These are phyloP conservation scores for Diprion similis DNA, from an alignment of 1,140 invertebrate genomes.

Conservation along the genomic window DNA sequence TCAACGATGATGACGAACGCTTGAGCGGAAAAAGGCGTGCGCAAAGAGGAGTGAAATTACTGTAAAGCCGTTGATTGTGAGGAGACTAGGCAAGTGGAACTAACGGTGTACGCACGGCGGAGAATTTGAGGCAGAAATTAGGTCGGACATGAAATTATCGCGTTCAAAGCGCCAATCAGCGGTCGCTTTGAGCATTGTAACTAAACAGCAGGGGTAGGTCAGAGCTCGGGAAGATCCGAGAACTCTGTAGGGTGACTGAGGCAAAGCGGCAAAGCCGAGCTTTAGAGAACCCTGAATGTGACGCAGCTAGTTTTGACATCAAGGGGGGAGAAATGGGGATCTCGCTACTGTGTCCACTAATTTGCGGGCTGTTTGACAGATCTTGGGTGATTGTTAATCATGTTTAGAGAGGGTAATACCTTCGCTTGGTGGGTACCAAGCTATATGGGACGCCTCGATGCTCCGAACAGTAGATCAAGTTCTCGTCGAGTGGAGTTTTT, in stretches of 20 bases:
- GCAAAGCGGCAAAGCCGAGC: background rate
- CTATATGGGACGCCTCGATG: too few species aligned
- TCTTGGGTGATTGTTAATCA: slow-evolving; percentile 55
- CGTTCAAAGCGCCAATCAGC: slow-evolving; percentile 1
- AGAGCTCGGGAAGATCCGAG: background rate
- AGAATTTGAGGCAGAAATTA: background rate
- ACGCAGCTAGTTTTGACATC: background rate
- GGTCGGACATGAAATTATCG: background rate
- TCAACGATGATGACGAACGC: too few species aligned
- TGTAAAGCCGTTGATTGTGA: too few species aligned
- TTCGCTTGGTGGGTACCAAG: too few species aligned
- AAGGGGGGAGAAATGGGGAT: background rate
- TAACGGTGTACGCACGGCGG: too few species aligned
- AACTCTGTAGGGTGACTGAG: too few species aligned
- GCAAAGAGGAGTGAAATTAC: too few species aligned
- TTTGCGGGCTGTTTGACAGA: slow-evolving; percentile 53
- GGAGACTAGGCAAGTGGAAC: too few species aligned
- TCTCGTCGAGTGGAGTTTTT: too few species aligned
- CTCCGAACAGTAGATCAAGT: too few species aligned
- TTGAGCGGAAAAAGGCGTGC: too few species aligned
- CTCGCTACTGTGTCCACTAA: slow-evolving; percentile 43
- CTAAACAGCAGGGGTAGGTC: background rate
- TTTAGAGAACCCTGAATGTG: background rate
- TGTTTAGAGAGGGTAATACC: slow-evolving; percentile 42
- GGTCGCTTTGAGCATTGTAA: slow-evolving; percentile 1